Base-by-base conservation (phyloP, 2,888 invertebrate genomes). In the Ptilodon capucinus region DNA sequence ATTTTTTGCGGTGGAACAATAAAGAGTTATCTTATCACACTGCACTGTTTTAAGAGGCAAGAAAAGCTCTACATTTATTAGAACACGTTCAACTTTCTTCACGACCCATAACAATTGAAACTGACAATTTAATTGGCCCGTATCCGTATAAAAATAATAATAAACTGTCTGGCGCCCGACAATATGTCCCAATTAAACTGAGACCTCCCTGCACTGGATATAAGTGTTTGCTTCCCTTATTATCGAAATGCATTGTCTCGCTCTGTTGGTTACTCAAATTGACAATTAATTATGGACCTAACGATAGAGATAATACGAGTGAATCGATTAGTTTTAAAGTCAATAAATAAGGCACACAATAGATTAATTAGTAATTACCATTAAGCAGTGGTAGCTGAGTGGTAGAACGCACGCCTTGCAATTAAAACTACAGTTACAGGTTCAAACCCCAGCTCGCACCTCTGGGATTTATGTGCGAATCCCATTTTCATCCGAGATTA, bases 191-290 rank as follows among this genome's bases (percentile, higher is more conserved):
- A 77, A 81, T 80, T 76, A 74, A 68, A 68, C 65, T 73, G 71
- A 69, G 68, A 77, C 59, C 54, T 57, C 60, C 68, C 44, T 19
- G 51, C 44, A 53, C 42, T 44, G 42, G n/a, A 50, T 64, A 72
- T 79, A 81, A 83, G n/a, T n/a, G n/a, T n/a, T 81, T 73, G 71
- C 76, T 81, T 79, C 80, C 76, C 76, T 73, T 73, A 64, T 70
- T 74, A 76, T 77, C 71, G 66, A 55, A 55, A 60, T 57, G 66
- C 69, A 76, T 81, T 81, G 84, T 86, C 78, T 78, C 80, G 74
- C 76, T 81, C 81, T 72, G 85, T 84, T 77, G 76, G 73, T 75
- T 67, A 72, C 74, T 71, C 1, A 73, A 69, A 59, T 64, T 60
- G 54, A 51, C 43, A 51, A 51, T 59, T 66, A 68, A 57, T 67